Evolutionary conservation across 2,113 vertebrate genomes (phyloP).

Genomic region (Heterochromis multidens): DNA sequence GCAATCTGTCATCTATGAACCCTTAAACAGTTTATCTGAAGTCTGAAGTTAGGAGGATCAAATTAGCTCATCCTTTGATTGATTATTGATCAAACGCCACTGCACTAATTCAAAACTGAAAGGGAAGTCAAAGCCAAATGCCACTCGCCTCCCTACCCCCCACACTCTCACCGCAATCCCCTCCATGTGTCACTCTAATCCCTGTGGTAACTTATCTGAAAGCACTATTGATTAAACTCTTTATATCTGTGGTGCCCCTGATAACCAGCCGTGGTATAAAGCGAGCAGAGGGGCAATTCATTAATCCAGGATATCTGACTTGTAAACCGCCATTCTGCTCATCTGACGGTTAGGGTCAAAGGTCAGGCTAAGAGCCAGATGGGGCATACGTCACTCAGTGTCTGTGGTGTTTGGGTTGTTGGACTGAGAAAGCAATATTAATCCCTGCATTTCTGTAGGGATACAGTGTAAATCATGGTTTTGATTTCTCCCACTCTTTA

Average conservation of each 20-base stretch:
- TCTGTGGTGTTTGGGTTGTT: neutral
- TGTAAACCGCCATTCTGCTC: conserved; percentile 34
- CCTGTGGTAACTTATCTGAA: conserved; percentile 6
- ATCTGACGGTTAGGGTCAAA: conserved; percentile 42
- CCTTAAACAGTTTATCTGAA: neutral
- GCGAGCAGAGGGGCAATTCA: conserved; percentile 27
- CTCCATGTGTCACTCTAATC: conserved; percentile 35
- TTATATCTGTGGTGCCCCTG: neutral
- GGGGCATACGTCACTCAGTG: conserved; percentile 19
- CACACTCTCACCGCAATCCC: neutral
- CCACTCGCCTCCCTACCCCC: neutral
- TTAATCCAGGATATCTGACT: conserved; percentile 41
- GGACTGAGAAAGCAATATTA: neutral
- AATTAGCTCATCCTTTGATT: conserved; percentile 12
- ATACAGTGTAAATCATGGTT: neutral
- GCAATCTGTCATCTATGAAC: neutral
- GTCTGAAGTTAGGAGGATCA: neutral
- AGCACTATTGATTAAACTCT: conserved; percentile 44
- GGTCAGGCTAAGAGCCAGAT: conserved; percentile 47
- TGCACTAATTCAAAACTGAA: neutral
- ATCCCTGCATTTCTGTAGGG: neutral
- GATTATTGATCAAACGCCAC: conserved; percentile 5
- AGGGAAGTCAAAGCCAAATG: neutral
- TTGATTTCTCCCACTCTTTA: neutral
- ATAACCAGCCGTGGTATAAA: conserved; percentile 5